Percentiles rank a stretch among this genome's conserved stretches.
Conservation (phyloP, 2,797 vertebrate species). For the Brotogeris chrysoptera region DNA sequence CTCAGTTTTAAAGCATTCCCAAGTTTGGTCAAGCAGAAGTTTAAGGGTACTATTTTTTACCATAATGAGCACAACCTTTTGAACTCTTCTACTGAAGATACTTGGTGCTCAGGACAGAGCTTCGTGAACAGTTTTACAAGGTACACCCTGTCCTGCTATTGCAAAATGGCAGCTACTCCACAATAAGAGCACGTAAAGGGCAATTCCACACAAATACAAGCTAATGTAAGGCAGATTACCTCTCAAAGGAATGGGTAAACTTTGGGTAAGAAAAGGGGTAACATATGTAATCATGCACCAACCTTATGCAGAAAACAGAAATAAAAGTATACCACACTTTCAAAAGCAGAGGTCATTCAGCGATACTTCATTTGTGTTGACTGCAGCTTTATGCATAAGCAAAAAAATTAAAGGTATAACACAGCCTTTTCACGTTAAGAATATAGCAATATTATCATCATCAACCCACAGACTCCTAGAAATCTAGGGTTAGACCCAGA, state of each 20-base stretch:
- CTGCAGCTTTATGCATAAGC: background rate
- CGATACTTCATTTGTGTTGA: background rate
- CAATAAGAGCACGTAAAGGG: background rate
- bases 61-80: background rate
- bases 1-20: background rate
- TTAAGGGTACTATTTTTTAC: background rate
- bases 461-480: background rate
- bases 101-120: background rate
- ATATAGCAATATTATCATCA: background rate
- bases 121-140: background rate
- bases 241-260: background rate
- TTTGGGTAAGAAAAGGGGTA: background rate
- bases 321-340: background rate
- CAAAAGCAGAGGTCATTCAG: background rate
- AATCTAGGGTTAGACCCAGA: background rate
- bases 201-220: background rate
- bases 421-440: background rate
- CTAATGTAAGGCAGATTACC: background rate
- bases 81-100: background rate
- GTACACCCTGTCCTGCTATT: accelerated
- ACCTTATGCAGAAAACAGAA: background rate
- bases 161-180: background rate
- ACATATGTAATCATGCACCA: background rate
- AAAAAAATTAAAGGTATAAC: background rate
- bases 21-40: background rate